Percentiles rank a stretch among this genome's conserved stretches.
phyloP scores from a whole-genome alignment of 2,113 vertebrate genomes.

The Sander lucioperca region DNA sequence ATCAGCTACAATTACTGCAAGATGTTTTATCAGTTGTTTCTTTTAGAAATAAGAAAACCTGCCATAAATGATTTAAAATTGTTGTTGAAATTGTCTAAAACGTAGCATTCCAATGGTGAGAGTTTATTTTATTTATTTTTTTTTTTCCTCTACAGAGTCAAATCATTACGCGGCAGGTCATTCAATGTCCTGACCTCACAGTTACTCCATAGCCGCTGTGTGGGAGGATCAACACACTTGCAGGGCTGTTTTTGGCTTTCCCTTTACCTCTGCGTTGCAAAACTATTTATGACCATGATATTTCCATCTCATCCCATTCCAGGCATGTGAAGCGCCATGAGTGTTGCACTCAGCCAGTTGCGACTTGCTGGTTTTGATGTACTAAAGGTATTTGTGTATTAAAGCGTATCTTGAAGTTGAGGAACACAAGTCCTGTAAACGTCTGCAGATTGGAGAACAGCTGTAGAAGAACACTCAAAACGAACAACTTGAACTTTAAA shows the following conservation, averaged over 20 bases:
- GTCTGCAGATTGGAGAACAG: conserved; percentile 61
- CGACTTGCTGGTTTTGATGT: conserved; percentile 33
- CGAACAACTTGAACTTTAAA: conserved; percentile 65
- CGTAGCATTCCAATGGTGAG: not conserved
- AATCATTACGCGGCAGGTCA: conserved; percentile 39
- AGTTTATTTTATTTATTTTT: not conserved
- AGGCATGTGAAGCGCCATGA: conserved; percentile 22
- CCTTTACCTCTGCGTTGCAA: conserved; percentile 31
- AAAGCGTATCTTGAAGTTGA: conserved; percentile 34
- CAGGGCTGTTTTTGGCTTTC: conserved; percentile 55
- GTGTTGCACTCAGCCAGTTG: conserved; percentile 17
- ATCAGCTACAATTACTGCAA: not conserved
- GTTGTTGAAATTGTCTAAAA: not conserved
- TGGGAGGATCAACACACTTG: conserved; percentile 37
- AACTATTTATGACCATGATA: conserved; percentile 64
- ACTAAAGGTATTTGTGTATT: conserved; percentile 34
- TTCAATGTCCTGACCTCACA: conserved; percentile 18
- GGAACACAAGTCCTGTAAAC: conserved; percentile 22
- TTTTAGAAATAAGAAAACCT: not conserved
- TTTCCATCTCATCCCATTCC: conserved; percentile 61
- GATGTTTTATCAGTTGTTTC: conserved; percentile 5
- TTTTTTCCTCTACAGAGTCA: not conserved
- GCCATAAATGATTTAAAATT: conserved; percentile 5
- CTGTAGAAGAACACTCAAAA: conserved; percentile 64
- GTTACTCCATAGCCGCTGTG: conserved; percentile 11